These are phyloP conservation scores for Deroptyus accipitrinus DNA, from an alignment of 2,113 vertebrate species.

Conservation along the genomic window DNA sequence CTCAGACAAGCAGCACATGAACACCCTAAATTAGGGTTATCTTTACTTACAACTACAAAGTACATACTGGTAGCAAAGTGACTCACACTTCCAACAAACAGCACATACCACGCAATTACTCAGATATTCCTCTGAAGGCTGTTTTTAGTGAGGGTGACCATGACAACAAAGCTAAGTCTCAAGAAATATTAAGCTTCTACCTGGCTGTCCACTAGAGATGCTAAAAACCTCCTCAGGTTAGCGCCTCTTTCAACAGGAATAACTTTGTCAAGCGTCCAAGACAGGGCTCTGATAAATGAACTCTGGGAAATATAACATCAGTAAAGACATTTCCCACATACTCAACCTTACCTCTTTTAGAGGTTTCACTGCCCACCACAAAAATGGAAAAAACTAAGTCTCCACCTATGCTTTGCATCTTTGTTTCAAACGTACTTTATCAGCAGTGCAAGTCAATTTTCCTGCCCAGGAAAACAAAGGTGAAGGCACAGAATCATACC, in stretches of 20 bases:
- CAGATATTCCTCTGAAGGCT: constrained; percentile 34
- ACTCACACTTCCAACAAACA: constrained; percentile 13
- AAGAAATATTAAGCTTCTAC: background rate
- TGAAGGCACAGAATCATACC: constrained; percentile 1
- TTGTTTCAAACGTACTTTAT: background rate
- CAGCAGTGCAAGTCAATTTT: constrained; percentile 21
- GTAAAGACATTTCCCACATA: background rate
- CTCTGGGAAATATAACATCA: background rate
- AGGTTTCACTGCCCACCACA: background rate
- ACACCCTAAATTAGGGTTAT: constrained; percentile 9
- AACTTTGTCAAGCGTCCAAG: background rate
- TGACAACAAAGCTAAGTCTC: background rate
- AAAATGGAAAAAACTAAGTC: background rate
- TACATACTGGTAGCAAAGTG: background rate
- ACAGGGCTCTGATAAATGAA: background rate
- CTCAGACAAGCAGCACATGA: background rate
- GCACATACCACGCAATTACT: background rate
- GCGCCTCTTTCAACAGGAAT: background rate
- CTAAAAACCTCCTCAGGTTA: background rate
- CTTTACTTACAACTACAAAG: constrained; percentile 16
- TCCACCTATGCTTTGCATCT: background rate
- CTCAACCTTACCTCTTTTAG: background rate
- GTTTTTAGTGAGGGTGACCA: background rate
- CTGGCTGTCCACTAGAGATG: background rate
- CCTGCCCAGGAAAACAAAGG: background rate